A percentile compares a stretch with the other conserved stretches of the same genome.
These are phyloP conservation scores for Leptopilina drosophilae DNA, from an alignment of 2,888 invertebrate genomes.

Conservation along the genomic window DNA sequence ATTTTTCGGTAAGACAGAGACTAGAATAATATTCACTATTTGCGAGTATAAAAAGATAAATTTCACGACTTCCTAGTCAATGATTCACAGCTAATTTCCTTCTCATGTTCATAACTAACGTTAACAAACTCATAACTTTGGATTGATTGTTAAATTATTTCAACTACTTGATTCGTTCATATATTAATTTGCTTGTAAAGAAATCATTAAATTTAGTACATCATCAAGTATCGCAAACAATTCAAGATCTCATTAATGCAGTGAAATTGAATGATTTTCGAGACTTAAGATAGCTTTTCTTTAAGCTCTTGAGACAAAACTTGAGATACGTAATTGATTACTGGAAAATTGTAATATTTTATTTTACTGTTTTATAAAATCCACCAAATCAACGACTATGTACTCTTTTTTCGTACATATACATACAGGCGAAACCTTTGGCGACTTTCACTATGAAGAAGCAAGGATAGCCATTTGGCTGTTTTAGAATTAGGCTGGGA, in stretches of 20 bases:
- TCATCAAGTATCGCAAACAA: not conserved
- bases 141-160: not conserved
- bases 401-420: too few relatives aligned
- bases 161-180: not conserved
- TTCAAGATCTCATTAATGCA: not conserved
- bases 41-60: not conserved
- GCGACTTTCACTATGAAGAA: too few relatives aligned
- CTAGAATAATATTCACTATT: constrained; percentile 3
- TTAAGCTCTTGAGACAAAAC: too few relatives aligned
- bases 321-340: too few relatives aligned
- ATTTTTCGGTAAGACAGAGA: constrained; percentile 20
- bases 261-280: not conserved
- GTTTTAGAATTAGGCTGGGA: not conserved
- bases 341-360: too few relatives aligned
- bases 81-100: not conserved
- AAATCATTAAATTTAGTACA: not conserved
- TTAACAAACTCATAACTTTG: not conserved
- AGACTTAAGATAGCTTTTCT: too few relatives aligned
- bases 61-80: not conserved
- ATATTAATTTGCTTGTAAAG: constrained; percentile 9
- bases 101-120: not conserved
- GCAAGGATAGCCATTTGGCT: too few relatives aligned
- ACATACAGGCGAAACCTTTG: too few relatives aligned
- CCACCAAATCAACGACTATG: too few relatives aligned
- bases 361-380: too few relatives aligned